Evolutionary conservation across 2,888 invertebrate genomes (phyloP), one percentile per base, ranked within the genome.

Genomic region (Palloptera scutellata): DNA sequence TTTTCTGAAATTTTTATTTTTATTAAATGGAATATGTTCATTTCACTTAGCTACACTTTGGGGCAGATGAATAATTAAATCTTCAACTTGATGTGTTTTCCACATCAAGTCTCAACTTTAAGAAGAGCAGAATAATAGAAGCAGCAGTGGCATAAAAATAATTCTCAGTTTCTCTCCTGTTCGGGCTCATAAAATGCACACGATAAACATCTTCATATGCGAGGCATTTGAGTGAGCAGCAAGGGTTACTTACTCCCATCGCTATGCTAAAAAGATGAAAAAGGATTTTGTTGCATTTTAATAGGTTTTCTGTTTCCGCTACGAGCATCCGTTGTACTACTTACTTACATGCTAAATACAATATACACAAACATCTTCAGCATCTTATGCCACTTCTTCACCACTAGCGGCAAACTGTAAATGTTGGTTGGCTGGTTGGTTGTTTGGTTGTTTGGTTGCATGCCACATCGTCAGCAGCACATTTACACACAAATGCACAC

Each of bases 51-150:
- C 6, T 30, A 30, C 30, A 30, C 30, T 30, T 30, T 52, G 58
- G n/a, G 42, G 42, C 57, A 58, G 58, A 51, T 64, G 58, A 64
- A 52, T 64, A 64, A 64, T 64, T 64, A 58, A 52, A 51, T 59
- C 41, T 51, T n/a, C 57, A 51, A 48, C 6, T 30, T 30, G 3
- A 4, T 30, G 6, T 30, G 30, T 6, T 30, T 30, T 30, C 30
- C 30, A 30, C 30, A 4, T 30, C 30, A 2, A 30, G 30, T 30
- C 6, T 30, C 30, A 30, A 30, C 30, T 30, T 30, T 30, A 30
- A 30, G 30, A n/a, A n/a, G n/a, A n/a, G n/a, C n/a, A n/a, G n/a
- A n/a, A n/a, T n/a, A n/a, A n/a, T n/a, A n/a, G n/a, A n/a, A 30
- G 30, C 30, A 30, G 6, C 3, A 4, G 6, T 6, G 2, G 65